Percentiles rank a stretch among this genome's conserved stretches.
Evolutionary conservation across 2,797 vertebrate genomes (phyloP).

Genomic region (Emydoidea blandingii): DNA sequence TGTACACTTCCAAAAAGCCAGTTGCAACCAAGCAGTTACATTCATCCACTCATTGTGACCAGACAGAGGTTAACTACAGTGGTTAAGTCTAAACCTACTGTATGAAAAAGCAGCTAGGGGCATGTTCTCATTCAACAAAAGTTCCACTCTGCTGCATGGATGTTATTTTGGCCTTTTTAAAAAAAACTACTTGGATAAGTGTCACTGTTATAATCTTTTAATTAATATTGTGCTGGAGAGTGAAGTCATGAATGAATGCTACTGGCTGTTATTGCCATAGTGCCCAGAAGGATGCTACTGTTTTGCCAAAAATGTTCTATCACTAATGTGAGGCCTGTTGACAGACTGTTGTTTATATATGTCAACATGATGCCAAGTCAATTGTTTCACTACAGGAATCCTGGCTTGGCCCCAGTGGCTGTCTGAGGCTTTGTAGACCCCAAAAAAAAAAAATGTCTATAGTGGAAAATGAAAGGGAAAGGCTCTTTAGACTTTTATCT

Average conservation of each 20-base stretch:
- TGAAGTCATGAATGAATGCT: conserved; percentile 80
- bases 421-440: conserved; percentile 80
- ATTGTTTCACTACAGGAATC: conserved; percentile 85
- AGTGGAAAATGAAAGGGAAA: conserved; percentile 57
- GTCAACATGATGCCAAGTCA: conserved; percentile 89
- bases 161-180: conserved; percentile 47
- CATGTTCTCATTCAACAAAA: conserved; percentile 62
- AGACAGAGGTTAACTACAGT: conserved; percentile 57
- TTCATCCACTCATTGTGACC: conserved; percentile 56
- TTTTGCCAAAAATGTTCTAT: conserved; percentile 86
- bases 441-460: conserved; percentile 61
- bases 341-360: conserved; percentile 94
- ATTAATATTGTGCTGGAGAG: conserved; percentile 78
- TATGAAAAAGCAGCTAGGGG: conserved; percentile 67
- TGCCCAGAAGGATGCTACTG: conserved; percentile 82
- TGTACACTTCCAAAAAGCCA: conserved; percentile 45
- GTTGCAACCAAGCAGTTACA: conserved; percentile 61
- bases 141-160: conserved; percentile 48
- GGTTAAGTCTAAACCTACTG: conserved; percentile 51
- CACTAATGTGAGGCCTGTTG: conserved; percentile 88
- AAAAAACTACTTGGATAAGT: conserved; percentile 62
- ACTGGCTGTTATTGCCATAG: conserved; percentile 80
- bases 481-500: conserved; percentile 64
- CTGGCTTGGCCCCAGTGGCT: conserved; percentile 86
- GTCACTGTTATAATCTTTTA: conserved; percentile 80